Conservation (phyloP, 2,113 vertebrate genomes). For the Rousettus leschenaultii region DNA sequence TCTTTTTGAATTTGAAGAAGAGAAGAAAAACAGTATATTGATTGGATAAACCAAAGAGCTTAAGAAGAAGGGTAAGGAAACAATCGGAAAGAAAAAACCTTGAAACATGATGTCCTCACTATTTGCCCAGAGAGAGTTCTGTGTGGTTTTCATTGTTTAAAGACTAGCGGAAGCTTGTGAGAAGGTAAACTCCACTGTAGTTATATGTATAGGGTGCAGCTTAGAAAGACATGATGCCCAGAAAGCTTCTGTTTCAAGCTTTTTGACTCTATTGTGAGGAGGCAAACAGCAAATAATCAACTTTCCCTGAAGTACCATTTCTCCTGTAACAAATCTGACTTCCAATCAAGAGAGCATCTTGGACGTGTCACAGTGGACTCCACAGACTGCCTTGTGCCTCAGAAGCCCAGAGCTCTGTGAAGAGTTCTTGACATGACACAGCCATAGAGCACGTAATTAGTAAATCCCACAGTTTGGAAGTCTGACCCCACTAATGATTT, state of each 20-base stretch:
- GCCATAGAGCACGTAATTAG: not conserved
- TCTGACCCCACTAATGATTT: not conserved
- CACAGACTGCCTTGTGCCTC: not conserved
- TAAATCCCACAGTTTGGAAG: not conserved
- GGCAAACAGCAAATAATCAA: not conserved
- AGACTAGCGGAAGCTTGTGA: not conserved
- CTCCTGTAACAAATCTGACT: not conserved
- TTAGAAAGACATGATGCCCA: not conserved
- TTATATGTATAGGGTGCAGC: not conserved
- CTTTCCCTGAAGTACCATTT: not conserved
- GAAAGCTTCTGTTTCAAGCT: not conserved
- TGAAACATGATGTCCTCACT: not conserved
- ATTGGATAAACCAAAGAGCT: not conserved
- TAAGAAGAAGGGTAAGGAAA: not conserved
- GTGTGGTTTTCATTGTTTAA: not conserved
- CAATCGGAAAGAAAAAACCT: not conserved
- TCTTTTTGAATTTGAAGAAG: not conserved
- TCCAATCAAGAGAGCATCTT: not conserved
- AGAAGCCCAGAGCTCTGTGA: not conserved
- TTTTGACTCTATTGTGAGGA: slow-evolving; percentile 1
- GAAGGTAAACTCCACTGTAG: not conserved
- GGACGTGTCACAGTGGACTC: not conserved
- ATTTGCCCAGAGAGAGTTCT: not conserved
- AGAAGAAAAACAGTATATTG: not conserved
- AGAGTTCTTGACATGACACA: not conserved